phyloP scores from a whole-genome alignment of 2,888 invertebrate genomes.

The Cantharis rufa region DNA sequence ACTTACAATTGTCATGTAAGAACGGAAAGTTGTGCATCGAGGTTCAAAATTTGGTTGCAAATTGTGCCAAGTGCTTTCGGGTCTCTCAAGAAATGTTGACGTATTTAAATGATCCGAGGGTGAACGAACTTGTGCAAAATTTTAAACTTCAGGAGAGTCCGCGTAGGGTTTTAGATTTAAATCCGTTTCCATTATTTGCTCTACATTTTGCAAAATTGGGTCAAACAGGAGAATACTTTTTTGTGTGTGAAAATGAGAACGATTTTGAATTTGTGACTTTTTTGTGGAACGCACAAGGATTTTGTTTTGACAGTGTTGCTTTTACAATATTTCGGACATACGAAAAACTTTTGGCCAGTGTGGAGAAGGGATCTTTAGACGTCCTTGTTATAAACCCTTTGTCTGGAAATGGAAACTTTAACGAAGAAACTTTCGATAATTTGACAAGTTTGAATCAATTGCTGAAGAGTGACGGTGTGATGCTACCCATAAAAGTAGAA shows the following conservation, averaged over 20 bases:
- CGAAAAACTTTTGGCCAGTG: not conserved
- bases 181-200: slow-evolving; percentile 67
- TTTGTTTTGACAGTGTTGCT: not conserved
- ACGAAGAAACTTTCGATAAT: slow-evolving; percentile 50
- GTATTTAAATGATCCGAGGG: slow-evolving; percentile 46
- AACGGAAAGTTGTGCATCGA: slow-evolving; percentile 49
- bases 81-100: slow-evolving; percentile 43
- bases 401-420: slow-evolving; percentile 63
- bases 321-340: not conserved
- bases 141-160: slow-evolving; percentile 52
- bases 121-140: slow-evolving; percentile 27
- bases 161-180: slow-evolving; percentile 61
- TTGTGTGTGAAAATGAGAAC: slow-evolving; percentile 51
- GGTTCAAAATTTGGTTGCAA: slow-evolving; percentile 15
- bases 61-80: slow-evolving; percentile 40
- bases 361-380: slow-evolving; percentile 56
- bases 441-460: slow-evolving; percentile 46
- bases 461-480: slow-evolving; percentile 41
- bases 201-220: slow-evolving; percentile 61
- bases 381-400: slow-evolving; percentile 61
- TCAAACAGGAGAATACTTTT: slow-evolving; percentile 39
- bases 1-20: slow-evolving; percentile 52
- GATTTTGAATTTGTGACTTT: slow-evolving; percentile 55
- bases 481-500: slow-evolving; percentile 58
- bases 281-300: not conserved